phyloP scores from a whole-genome alignment of 2,797 vertebrate species.

The Phrynocephalus guinanensis region DNA sequence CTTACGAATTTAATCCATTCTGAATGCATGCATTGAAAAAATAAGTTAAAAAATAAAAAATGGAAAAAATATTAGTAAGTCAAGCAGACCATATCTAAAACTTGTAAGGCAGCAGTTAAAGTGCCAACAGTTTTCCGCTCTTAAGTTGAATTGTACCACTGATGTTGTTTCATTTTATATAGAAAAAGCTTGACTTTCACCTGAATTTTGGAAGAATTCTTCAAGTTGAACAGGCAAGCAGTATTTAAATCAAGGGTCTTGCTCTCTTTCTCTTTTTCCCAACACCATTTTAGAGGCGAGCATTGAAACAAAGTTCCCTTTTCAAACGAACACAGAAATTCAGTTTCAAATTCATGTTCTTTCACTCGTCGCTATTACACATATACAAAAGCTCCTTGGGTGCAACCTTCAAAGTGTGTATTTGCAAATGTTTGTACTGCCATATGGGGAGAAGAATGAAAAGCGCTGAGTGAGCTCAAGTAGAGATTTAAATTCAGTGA shows the following conservation, averaged over 20 bases:
- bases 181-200: slow-evolving; percentile 58
- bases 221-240: slow-evolving; percentile 53
- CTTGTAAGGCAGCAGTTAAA: too few species aligned
- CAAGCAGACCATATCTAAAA: too few species aligned
- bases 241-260: slow-evolving; percentile 65
- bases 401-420: slow-evolving; percentile 30
- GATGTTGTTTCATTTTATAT: slow-evolving; percentile 38
- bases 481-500: slow-evolving; percentile 56
- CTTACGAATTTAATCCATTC: too few species aligned
- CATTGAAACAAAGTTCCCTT: neutral
- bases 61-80: too few species aligned
- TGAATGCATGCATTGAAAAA: too few species aligned
- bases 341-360: slow-evolving; percentile 21
- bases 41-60: too few species aligned
- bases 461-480: slow-evolving; percentile 55
- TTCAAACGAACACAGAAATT: slow-evolving; percentile 22
- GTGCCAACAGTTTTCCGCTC: too few species aligned
- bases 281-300: neutral
- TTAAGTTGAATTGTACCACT: too few species aligned
- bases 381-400: slow-evolving; percentile 3
- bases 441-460: slow-evolving; percentile 61
- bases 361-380: slow-evolving; percentile 19
- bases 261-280: slow-evolving; percentile 41
- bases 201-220: slow-evolving; percentile 50
- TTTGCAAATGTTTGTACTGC: slow-evolving; percentile 67